phyloP scores from a whole-genome alignment of 92 coral and sea anemone genomes.

The Parazoanthus darwini region DNA sequence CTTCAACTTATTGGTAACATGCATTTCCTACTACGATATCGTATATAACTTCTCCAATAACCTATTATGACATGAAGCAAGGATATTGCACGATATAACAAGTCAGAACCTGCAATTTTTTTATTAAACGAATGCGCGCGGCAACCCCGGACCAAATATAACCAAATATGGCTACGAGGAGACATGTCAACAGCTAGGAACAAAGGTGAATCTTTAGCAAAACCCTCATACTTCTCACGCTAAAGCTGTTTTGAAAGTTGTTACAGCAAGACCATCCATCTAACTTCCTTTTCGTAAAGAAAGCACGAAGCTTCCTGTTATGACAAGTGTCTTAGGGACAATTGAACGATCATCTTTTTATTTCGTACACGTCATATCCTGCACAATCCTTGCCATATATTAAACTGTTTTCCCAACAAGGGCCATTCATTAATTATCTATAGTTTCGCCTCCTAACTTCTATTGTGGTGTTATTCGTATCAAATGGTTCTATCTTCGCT shows the following conservation, averaged over 20 bases:
- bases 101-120: background rate
- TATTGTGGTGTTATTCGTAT: background rate
- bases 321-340: too few relatives aligned
- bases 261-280: background rate
- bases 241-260: background rate
- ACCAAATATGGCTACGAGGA: background rate
- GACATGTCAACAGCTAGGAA: background rate
- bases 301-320: background rate
- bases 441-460: background rate
- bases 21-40: too few relatives aligned
- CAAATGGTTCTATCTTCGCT: slow-evolving; percentile 23
- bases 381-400: background rate
- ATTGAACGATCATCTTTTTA: background rate
- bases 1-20: too few relatives aligned
- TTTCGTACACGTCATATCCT: background rate
- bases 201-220: background rate
- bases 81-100: background rate
- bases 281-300: background rate
- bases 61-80: background rate
- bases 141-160: too few relatives aligned
- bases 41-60: too few relatives aligned
- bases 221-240: background rate
- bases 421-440: background rate
- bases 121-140: background rate
- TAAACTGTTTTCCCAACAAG: background rate